Evolutionary conservation across 1,140 invertebrate species (phyloP).

Genomic region (Pristionchus pacificus): DNA sequence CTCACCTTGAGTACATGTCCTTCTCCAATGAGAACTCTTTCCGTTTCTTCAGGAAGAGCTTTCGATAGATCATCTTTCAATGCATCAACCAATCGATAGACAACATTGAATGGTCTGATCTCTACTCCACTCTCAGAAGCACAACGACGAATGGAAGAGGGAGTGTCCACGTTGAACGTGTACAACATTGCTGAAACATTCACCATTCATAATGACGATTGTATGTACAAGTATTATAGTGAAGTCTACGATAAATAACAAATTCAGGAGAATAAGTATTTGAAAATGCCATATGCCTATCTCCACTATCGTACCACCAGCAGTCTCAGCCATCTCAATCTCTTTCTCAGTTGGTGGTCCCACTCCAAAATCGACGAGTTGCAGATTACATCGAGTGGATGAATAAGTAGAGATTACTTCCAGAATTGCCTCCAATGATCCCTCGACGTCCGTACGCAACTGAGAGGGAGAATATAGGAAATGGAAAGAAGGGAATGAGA

Average conservation of each 20-base stretch:
- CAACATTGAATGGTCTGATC: slow-evolving; percentile 50
- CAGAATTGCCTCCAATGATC: slow-evolving; percentile 84
- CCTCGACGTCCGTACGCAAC: slow-evolving; percentile 65
- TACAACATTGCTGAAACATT: slow-evolving; percentile 42
- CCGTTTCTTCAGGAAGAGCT: slow-evolving; percentile 24
- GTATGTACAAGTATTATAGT: too few relatives aligned
- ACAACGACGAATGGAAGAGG: slow-evolving; percentile 23
- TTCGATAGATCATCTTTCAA: slow-evolving; percentile 41
- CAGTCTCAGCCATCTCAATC: slow-evolving; percentile 77
- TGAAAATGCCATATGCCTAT: too few relatives aligned
- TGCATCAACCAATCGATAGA: slow-evolving; percentile 46
- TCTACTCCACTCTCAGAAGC: slow-evolving; percentile 39
- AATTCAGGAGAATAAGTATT: too few relatives aligned
- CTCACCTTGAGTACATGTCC: slow-evolving; percentile 46
- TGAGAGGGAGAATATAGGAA: slow-evolving; percentile 1
- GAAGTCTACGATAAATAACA: too few relatives aligned
- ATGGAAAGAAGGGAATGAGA: not conserved
- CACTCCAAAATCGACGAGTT: slow-evolving; percentile 83
- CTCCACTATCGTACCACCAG: slow-evolving; percentile 65
- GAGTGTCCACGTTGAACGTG: slow-evolving; percentile 47
- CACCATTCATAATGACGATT: slow-evolving; percentile 15
- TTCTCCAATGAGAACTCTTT: slow-evolving; percentile 45
- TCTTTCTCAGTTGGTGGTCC: slow-evolving; percentile 78
- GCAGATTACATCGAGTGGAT: slow-evolving; percentile 70
- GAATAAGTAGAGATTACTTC: slow-evolving; percentile 84